Evolutionary conservation across 2,888 invertebrate genomes (phyloP).

Genomic region (Rhagophthalmus giganteus): DNA sequence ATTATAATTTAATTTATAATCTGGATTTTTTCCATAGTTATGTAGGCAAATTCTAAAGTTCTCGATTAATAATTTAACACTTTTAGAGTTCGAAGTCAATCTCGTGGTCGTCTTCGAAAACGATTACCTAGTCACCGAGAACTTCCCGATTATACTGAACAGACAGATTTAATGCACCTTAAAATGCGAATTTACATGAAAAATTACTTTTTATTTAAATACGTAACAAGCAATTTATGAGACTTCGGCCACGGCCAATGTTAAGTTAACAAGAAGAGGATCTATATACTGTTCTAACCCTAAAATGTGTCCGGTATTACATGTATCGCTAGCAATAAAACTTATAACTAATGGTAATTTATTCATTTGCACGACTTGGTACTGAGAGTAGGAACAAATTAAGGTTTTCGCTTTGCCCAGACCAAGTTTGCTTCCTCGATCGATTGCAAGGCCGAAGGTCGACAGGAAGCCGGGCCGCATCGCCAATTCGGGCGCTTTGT

Average conservation of each 20-base stretch:
- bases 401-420: constrained; percentile 86
- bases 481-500: constrained; percentile 81
- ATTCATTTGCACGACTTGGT: constrained; percentile 92
- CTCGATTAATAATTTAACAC: too few relatives aligned
- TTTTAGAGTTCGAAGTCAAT: constrained; percentile 93
- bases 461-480: constrained; percentile 84
- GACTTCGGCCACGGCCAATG: constrained; percentile 75
- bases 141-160: constrained; percentile 77
- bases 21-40: too few relatives aligned
- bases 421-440: constrained; percentile 92
- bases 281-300: constrained; percentile 81
- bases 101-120: constrained; percentile 90
- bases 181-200: too few relatives aligned
- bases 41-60: too few relatives aligned
- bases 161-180: too few relatives aligned
- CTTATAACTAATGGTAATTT: constrained; percentile 85
- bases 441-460: constrained; percentile 88
- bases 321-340: constrained; percentile 82
- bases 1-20: too few relatives aligned
- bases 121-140: constrained; percentile 91
- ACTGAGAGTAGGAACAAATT: constrained; percentile 85
- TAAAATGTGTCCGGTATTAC: constrained; percentile 88
- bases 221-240: too few relatives aligned
- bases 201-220: too few relatives aligned
- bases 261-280: constrained; percentile 74